These are phyloP conservation scores for Scolanthus callimorphus DNA, from an alignment of 92 coral and sea anemone genomes.

Conservation along the genomic window DNA sequence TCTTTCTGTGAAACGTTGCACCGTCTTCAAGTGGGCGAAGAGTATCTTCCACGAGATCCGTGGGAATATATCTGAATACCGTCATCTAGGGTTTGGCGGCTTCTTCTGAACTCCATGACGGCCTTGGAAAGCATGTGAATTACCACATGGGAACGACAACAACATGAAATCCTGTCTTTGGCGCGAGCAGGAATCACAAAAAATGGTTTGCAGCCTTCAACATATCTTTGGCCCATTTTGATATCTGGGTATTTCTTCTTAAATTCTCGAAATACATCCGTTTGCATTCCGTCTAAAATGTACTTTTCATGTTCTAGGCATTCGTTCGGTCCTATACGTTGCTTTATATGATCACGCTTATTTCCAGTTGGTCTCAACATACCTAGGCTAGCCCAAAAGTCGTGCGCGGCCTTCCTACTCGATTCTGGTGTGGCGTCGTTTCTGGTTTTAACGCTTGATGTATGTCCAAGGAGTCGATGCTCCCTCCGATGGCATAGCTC, in stretches of 20 bases:
- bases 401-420: conserved; percentile 23
- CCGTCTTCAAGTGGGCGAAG: conserved; percentile 18
- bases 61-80: conserved; percentile 9
- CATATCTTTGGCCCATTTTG: conserved; percentile 39
- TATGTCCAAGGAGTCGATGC: neutral
- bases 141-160: conserved; percentile 48
- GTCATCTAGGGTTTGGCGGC: neutral
- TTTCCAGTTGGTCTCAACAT: conserved; percentile 56
- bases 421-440: conserved; percentile 3
- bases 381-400: conserved; percentile 49
- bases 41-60: conserved; percentile 26
- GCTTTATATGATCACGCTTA: conserved; percentile 33
- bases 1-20: conserved; percentile 17
- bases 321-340: conserved; percentile 30
- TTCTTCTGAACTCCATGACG: conserved; percentile 35
- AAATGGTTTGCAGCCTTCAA: conserved; percentile 57
- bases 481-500: neutral
- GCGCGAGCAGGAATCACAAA: conserved; percentile 32
- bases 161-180: conserved; percentile 35
- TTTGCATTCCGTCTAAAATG: conserved; percentile 52
- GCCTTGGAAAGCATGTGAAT: conserved; percentile 25
- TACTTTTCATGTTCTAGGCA: conserved; percentile 46
- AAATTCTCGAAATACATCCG: conserved; percentile 52
- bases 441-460: too few relatives aligned
- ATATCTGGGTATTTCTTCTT: conserved; percentile 43